phyloP scores from a whole-genome alignment of 2,113 vertebrate genomes.

The Manacus vitellinus region DNA sequence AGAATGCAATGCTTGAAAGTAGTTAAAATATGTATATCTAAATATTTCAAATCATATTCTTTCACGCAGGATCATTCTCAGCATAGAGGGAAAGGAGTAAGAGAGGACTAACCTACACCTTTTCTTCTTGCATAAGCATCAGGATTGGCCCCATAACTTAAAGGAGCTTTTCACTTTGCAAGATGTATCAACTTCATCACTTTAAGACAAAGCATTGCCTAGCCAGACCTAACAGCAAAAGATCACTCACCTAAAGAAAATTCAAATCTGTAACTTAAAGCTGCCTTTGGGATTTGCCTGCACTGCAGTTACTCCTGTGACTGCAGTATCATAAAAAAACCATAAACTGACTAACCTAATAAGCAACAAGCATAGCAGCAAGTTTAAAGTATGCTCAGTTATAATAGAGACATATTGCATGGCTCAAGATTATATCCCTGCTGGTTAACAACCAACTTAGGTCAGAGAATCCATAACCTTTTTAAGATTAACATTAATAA shows the following conservation, averaged over 20 bases:
- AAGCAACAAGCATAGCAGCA: neutral
- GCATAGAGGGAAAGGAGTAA: rapidly evolving
- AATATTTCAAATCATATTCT: neutral
- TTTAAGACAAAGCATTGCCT: neutral
- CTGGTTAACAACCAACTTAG: neutral
- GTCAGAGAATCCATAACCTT: neutral
- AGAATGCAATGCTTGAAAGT: neutral
- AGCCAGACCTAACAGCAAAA: neutral
- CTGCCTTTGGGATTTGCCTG: neutral
- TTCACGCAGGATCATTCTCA: neutral
- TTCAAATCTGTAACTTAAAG: neutral
- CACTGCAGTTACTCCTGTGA: constrained; percentile 11
- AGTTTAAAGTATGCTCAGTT: neutral
- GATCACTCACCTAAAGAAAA: neutral
- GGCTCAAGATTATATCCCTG: neutral
- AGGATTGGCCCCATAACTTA: neutral
- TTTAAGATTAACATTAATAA: neutral
- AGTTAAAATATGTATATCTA: neutral
- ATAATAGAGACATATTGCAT: neutral
- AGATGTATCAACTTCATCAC: neutral
- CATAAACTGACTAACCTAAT: neutral
- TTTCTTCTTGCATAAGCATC: neutral
- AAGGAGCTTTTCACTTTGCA: neutral
- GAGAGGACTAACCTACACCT: neutral
- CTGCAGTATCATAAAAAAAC: neutral